Evolutionary conservation across 37 sponge, comb jelly and placozoan species (phyloP).

Genomic region (Hexactinellida sp.): DNA sequence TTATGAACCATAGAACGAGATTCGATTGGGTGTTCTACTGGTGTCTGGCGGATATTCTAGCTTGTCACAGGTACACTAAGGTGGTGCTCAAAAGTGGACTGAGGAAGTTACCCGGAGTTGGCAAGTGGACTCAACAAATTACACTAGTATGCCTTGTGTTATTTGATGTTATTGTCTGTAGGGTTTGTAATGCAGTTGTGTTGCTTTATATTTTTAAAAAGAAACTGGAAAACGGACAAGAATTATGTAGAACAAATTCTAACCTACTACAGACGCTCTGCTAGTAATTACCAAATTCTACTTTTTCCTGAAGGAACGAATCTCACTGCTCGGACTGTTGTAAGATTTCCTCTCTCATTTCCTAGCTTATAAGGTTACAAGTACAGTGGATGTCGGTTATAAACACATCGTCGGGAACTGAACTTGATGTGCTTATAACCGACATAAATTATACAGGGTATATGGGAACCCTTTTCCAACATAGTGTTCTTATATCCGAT

Average conservation of each 20-base stretch:
- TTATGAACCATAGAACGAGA: slow-evolving; percentile 68
- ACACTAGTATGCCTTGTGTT: too few relatives aligned
- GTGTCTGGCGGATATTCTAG: slow-evolving; percentile 35
- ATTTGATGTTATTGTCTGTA: too few relatives aligned
- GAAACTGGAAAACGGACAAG: slow-evolving; percentile 50
- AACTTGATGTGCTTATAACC: too few relatives aligned
- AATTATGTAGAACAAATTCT: slow-evolving; percentile 40
- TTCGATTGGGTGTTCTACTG: slow-evolving; percentile 71
- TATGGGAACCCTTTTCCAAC: too few relatives aligned
- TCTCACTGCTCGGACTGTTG: slow-evolving; percentile 25
- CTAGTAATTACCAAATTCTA: slow-evolving; percentile 44
- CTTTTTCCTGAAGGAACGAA: slow-evolving; percentile 72
- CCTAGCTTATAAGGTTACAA: not conserved
- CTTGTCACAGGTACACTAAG: slow-evolving; percentile 41
- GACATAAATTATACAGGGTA: too few relatives aligned
- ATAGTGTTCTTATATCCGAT: too few relatives aligned
- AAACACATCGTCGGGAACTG: too few relatives aligned
- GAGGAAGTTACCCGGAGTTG: slow-evolving; percentile 34
- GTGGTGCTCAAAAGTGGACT: slow-evolving; percentile 34
- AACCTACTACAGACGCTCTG: slow-evolving; percentile 33
- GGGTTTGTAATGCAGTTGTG: slow-evolving; percentile 44
- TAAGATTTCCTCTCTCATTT: not conserved
- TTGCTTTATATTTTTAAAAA: slow-evolving; percentile 35
- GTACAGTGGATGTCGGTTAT: too few relatives aligned
- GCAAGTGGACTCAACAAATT: slow-evolving; percentile 18